These are phyloP conservation scores for Neoaliturus tenellus DNA, from an alignment of 2,888 invertebrate species.

Conservation along the genomic window DNA sequence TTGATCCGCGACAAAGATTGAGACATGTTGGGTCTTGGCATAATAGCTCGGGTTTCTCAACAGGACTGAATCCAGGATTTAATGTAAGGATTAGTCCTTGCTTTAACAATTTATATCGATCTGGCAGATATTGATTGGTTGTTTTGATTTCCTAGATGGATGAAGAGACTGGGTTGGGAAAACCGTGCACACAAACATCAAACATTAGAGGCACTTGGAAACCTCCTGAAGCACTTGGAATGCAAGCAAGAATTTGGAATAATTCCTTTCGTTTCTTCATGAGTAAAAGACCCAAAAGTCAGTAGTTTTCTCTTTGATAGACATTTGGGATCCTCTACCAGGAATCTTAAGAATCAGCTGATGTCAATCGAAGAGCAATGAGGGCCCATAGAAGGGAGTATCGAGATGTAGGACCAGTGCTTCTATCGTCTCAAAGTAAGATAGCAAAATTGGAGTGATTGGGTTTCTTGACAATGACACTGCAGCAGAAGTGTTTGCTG, in stretches of 20 bases:
- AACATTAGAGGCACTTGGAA: background rate
- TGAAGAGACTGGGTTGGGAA: background rate
- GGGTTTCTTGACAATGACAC: background rate
- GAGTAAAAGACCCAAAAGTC: background rate
- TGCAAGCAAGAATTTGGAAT: background rate
- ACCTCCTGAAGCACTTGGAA: slow-evolving; percentile 2
- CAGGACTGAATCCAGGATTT: background rate
- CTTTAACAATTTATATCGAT: background rate
- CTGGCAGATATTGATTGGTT: background rate
- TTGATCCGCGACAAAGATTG: background rate
- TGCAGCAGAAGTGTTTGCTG: background rate
- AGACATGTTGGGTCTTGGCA: background rate
- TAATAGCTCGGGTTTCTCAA: background rate
- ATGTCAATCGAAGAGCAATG: background rate
- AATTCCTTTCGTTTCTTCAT: background rate
- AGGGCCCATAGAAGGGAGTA: background rate
- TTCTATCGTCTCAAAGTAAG: background rate
- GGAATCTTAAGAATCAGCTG: background rate
- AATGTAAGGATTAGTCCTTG: background rate
- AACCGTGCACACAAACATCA: background rate
- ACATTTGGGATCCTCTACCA: background rate
- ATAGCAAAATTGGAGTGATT: background rate
- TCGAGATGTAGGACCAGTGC: background rate
- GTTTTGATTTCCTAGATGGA: background rate
- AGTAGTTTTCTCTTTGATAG: background rate